Base-by-base conservation (phyloP, 2,797 vertebrate species). In the Enteromius argenteus region DNA sequence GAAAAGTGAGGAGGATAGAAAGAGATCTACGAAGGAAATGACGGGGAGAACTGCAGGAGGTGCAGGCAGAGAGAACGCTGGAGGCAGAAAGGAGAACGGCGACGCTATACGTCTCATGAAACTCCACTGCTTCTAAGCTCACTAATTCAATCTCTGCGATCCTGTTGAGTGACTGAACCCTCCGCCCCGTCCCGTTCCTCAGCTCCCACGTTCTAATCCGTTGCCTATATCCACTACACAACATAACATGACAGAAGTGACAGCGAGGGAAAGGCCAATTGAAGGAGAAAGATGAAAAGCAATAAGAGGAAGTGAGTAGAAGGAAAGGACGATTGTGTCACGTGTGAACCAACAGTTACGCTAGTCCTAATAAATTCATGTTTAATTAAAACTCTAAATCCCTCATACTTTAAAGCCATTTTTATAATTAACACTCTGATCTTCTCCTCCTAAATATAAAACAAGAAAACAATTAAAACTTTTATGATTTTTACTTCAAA, bases 311-410 rank as follows among this genome's bases (percentile, higher is more conserved):
- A 37, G 14, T 30, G 8, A 75, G 49, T 11, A n/a, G 46, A 67
- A 35, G 32, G 42, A 81, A 81, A 39, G n/a, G 32, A 67, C 14
- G 86, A 91, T 89, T 90, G 89, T 85, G 88, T 80, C 66, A 85
- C 88, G 88, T 91, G 83, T 91, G 87, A 93, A 92, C 89, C 42
- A 49, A 85, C 86, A 91, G 90, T 93, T 88, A 88, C 89, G 91
- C 93, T 90, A 86, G 76, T 84, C 79, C 44, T 86, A 84, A 88
- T 86, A 93, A 94, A 93, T 92, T 95, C 92, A 87, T 91, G 90
- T 93, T 95, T 95, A 95, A 95, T 95, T 95, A 95, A 94, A 94
- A 94, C 90, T 94, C 90, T 90, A 95, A 95, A 95, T 95, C 94
- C 93, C 90, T 86, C 90, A 90, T 91, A 94, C 92, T 94, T 94